phyloP scores from a whole-genome alignment of 2,113 vertebrate genomes.

The Lepus timidus region DNA sequence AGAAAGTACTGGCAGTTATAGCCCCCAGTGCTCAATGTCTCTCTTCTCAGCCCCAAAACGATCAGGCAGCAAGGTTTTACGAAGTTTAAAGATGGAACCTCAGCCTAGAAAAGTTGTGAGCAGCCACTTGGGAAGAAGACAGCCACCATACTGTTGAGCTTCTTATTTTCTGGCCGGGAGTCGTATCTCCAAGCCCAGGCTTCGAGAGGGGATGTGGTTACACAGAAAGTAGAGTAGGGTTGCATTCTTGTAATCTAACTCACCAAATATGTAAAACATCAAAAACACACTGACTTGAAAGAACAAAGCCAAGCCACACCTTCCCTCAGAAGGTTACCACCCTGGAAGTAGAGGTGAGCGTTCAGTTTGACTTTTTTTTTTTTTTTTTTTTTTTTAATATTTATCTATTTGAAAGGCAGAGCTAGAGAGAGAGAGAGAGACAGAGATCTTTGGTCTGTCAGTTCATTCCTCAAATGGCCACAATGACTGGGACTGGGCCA shows the following conservation, averaged over 20 bases:
- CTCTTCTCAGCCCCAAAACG: neutral
- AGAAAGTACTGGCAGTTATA: neutral
- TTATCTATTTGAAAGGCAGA: too few relatives aligned
- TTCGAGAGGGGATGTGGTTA: constrained; percentile 80
- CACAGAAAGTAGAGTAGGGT: constrained; percentile 74
- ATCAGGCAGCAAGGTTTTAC: neutral
- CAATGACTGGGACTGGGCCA: too few relatives aligned
- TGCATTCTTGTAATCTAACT: constrained; percentile 72
- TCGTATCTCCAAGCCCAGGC: constrained; percentile 62
- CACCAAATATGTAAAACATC: constrained; percentile 63
- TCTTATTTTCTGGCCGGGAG: constrained; percentile 57
- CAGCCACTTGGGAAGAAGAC: constrained; percentile 1
- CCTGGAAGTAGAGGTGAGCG: constrained; percentile 35
- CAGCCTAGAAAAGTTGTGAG: neutral
- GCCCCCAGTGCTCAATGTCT: neutral
- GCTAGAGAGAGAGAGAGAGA: too few relatives aligned
- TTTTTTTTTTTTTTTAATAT: too few relatives aligned
- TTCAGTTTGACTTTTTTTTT: neutral
- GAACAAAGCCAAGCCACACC: constrained; percentile 51
- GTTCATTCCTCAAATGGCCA: too few relatives aligned
- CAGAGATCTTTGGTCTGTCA: too few relatives aligned
- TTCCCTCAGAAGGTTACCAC: constrained; percentile 62
- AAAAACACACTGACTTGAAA: constrained; percentile 77
- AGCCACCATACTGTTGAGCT: neutral
- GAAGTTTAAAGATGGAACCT: constrained; percentile 41